A percentile compares a stretch with the other conserved stretches of the same genome.
Conservation (phyloP, 2,113 vertebrate species). For the Sylvilagus bachmani region DNA sequence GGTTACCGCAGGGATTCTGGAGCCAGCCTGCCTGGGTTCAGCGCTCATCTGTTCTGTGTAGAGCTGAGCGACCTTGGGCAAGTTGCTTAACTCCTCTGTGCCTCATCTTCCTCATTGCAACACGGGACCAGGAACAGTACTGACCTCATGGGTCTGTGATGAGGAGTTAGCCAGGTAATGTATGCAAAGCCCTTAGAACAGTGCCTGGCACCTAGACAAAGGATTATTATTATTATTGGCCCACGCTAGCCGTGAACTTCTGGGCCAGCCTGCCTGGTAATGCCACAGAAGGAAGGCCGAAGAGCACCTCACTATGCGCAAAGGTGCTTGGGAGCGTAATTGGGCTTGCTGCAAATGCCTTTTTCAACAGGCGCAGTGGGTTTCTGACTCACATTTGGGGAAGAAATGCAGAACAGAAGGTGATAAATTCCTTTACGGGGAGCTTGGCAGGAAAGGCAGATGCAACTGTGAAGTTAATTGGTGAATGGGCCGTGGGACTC, state of each 20-base stretch:
- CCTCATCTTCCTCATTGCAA: conserved; percentile 54
- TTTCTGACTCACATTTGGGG: conserved; percentile 77
- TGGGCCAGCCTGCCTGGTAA: not conserved
- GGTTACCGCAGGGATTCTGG: too few relatives aligned
- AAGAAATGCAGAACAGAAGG: conserved; percentile 82
- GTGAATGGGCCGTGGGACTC: conserved; percentile 63
- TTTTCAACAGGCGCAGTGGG: conserved; percentile 56
- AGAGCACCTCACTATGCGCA: not conserved
- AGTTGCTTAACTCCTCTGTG: not conserved
- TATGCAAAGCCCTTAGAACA: not conserved
- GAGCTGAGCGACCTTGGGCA: not conserved
- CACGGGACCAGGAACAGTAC: not conserved
- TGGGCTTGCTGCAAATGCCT: conserved; percentile 72
- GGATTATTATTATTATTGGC: conserved; percentile 58
- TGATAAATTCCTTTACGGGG: conserved; percentile 83
- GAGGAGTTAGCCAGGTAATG: not conserved
- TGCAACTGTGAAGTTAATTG: conserved; percentile 80
- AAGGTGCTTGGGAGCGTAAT: conserved; percentile 62
- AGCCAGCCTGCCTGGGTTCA: not conserved
- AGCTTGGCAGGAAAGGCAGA: conserved; percentile 79
- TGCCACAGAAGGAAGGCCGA: not conserved
- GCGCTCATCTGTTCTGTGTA: not conserved
- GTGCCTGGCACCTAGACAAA: conserved; percentile 25
- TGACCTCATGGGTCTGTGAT: not conserved
- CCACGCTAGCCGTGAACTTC: not conserved